Percentiles rank a stretch among this genome's conserved stretches.
These are phyloP conservation scores for Mixornis gularis DNA, from an alignment of 2,113 vertebrate species.

Conservation along the genomic window DNA sequence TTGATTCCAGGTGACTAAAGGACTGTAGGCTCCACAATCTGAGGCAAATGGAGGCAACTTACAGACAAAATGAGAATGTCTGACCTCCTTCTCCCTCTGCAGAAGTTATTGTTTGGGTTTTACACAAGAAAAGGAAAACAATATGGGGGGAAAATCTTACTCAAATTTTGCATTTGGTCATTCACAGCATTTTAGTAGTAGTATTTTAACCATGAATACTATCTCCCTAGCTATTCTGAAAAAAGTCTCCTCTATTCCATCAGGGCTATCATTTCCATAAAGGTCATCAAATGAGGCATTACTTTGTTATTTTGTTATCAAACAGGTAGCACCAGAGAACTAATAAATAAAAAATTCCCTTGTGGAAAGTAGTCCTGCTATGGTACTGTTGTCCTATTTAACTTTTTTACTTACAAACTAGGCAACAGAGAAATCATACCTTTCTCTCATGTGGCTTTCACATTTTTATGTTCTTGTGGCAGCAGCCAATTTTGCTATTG, in stretches of 20 bases:
- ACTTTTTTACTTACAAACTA: not conserved
- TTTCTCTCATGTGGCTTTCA: not conserved
- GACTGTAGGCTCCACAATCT: not conserved
- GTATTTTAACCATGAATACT: not conserved
- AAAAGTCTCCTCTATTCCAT: not conserved
- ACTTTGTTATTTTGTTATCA: not conserved
- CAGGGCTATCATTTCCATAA: not conserved
- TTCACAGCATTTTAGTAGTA: not conserved
- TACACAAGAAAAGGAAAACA: not conserved
- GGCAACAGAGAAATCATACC: not conserved
- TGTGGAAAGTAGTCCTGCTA: not conserved
- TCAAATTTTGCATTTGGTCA: not conserved
- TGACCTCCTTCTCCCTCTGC: not conserved
- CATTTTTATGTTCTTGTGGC: not conserved
- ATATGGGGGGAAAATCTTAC: not conserved
- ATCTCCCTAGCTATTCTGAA: not conserved
- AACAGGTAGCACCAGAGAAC: not conserved
- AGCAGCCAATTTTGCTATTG: not conserved
- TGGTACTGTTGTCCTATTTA: not conserved
- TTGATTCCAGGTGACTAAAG: accelerated
- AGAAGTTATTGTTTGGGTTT: not conserved
- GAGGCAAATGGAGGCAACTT: not conserved
- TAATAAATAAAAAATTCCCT: not conserved
- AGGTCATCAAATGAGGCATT: not conserved
- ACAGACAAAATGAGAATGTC: not conserved